Base-by-base conservation (phyloP, 2,888 invertebrate species). In the Hirtodrosophila cameraria region DNA sequence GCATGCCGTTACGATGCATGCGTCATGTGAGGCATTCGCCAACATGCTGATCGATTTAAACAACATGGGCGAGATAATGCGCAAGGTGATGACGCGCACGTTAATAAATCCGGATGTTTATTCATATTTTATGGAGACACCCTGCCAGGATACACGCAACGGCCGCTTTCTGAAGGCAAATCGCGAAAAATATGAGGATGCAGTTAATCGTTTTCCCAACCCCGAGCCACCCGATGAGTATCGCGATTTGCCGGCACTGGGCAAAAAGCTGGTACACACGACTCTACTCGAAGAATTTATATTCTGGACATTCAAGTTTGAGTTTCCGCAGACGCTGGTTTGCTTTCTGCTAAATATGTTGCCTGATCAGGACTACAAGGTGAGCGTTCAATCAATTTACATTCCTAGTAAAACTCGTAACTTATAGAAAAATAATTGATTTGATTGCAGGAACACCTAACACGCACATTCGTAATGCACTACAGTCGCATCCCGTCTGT, bases 281-380 rank as follows among this genome's bases (percentile, higher is more conserved):
- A 97, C 96, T 0, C 94, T 98, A 68, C 92, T 98, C 13, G 98
- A 99, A 90, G 99, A 99, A 92, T 93, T 99, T 74, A 96, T 99
- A 78, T 99, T 99, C 92, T 99, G 99, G 99, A 97, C 97, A 15
- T 97, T 99, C 63, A 97, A 97, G 89, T 97, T 96, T 91, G 98
- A 99, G 91, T 99, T 99, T 92, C 99, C 99, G 0, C 98, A 99
- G 92, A 97, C 97, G 89, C 94, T 99, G 54, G 98, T 99, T 48
- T 99, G 98, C 88, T 94, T 99, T 73, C 92, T 99, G 63, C 93
- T 99, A 49, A 97, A 98, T 89, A 96, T 99, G 95, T 92, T 99
- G 85, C 98, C 98, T 1, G 97, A 98, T 92, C 96, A 96, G 71
- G 95, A 96, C 86, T 99, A 98, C 89, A 99, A 99, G 93, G 96